phyloP scores from a whole-genome alignment of 2,113 vertebrate genomes.

The Syngnathus typhle region DNA sequence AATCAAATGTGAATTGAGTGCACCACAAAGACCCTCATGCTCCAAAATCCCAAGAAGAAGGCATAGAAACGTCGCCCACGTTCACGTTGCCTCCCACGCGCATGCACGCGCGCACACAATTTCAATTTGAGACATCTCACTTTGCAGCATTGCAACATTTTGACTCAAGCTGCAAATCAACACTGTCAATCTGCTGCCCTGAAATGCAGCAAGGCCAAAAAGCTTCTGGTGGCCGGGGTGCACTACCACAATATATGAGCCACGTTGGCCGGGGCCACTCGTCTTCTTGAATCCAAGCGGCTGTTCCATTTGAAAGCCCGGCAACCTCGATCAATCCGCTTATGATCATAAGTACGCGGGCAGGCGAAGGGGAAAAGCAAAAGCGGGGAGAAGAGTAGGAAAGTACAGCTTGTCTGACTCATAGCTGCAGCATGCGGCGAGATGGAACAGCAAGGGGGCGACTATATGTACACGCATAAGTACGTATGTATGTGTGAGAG shows the following conservation, averaged over 20 bases:
- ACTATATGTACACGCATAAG: background rate
- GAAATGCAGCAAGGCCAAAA: conserved; percentile 5
- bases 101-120: conserved; percentile 10
- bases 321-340: background rate
- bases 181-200: conserved; percentile 10
- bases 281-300: conserved; percentile 5
- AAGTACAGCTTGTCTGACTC: conserved; percentile 69
- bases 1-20: conserved; percentile 4
- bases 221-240: background rate
- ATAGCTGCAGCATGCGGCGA: conserved; percentile 60
- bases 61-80: conserved; percentile 55
- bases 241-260: conserved; percentile 24
- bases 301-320: background rate
- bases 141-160: conserved; percentile 22
- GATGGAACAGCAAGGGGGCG: conserved; percentile 50
- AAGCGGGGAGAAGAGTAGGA: conserved; percentile 45
- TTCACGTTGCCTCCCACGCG: conserved; percentile 37
- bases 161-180: conserved; percentile 15
- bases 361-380: conserved; percentile 19
- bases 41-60: conserved; percentile 32
- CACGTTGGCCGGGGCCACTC: conserved; percentile 27
- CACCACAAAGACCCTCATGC: conserved; percentile 31
- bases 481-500: conserved; percentile 33
- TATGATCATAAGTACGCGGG: background rate
- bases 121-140: conserved; percentile 13